phyloP scores from a whole-genome alignment of 2,113 vertebrate genomes.

The Budorcas taxicolor region DNA sequence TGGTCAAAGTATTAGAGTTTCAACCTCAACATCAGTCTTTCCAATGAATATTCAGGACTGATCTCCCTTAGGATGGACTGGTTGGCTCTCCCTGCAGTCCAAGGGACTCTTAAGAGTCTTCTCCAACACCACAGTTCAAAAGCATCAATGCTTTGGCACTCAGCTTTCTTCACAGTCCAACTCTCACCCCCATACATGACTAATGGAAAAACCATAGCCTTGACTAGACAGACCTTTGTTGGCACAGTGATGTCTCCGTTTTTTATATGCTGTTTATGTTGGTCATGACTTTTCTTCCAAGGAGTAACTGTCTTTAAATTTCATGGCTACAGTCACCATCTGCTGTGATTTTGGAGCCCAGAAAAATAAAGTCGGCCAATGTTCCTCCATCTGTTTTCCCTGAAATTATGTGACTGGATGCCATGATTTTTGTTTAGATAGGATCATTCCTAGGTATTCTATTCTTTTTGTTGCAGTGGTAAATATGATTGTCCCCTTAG shows the following conservation, averaged over 20 bases:
- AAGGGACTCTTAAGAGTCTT: background rate
- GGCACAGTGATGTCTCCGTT: background rate
- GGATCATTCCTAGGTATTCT: background rate
- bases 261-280: background rate
- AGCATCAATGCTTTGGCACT: background rate
- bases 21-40: background rate
- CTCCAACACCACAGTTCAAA: background rate
- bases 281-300: background rate
- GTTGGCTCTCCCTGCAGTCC: background rate
- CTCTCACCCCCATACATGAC: background rate
- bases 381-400: background rate
- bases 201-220: background rate
- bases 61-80: background rate
- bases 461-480: background rate
- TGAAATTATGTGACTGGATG: background rate
- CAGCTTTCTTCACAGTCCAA: background rate
- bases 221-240: background rate
- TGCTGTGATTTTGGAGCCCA: background rate
- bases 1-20: background rate
- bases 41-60: background rate
- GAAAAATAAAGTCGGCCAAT: background rate
- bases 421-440: background rate
- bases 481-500: background rate
- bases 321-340: background rate
- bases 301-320: background rate